These are phyloP conservation scores for Leptocoma aspasia DNA, from an alignment of 2,113 vertebrate species.

Conservation along the genomic window DNA sequence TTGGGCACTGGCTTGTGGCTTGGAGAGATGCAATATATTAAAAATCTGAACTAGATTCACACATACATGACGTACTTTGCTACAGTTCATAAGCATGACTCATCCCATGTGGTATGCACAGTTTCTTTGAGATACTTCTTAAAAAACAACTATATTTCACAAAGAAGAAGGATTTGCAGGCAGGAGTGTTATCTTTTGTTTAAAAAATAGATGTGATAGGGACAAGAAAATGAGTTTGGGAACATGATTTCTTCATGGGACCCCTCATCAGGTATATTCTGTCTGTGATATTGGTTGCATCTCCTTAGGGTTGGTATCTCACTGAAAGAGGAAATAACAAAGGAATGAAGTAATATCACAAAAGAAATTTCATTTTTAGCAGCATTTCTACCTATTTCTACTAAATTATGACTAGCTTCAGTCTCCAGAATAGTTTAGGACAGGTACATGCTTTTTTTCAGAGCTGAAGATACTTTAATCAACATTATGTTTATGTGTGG, in stretches of 20 bases:
- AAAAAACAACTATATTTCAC: not conserved
- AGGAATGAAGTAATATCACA: not conserved
- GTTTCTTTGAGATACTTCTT: not conserved
- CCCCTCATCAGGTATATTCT: not conserved
- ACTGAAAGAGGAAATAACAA: not conserved
- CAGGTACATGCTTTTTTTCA: not conserved
- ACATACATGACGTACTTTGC: not conserved
- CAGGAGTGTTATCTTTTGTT: not conserved
- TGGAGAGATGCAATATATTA: not conserved
- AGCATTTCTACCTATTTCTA: not conserved
- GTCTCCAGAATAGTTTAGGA: not conserved
- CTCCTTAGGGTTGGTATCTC: not conserved
- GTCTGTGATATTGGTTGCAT: not conserved
- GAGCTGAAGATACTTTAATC: not conserved
- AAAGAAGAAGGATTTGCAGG: not conserved
- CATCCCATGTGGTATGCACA: not conserved
- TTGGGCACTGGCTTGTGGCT: not conserved
- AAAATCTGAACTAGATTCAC: not conserved
- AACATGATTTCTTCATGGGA: not conserved
- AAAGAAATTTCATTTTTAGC: not conserved
- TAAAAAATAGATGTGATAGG: not conserved
- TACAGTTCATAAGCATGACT: not conserved
- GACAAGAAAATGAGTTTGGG: not conserved
- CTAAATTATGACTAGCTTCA: not conserved
- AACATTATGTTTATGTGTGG: not conserved